Evolutionary conservation across 2,797 vertebrate species (phyloP).

Genomic region (Sebastes oblongus): DNA sequence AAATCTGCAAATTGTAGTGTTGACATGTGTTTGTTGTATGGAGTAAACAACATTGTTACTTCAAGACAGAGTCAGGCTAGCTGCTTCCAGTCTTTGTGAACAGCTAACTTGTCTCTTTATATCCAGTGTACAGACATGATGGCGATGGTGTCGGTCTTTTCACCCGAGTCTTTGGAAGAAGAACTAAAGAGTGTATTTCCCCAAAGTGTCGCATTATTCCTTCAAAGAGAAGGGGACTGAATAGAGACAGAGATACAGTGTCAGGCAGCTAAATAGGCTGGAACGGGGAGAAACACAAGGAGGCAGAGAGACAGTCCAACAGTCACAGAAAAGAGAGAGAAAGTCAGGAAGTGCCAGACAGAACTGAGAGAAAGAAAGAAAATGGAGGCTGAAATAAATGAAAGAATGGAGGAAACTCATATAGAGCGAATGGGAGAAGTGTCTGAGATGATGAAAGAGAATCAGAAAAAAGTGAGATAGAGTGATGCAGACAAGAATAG

Average conservation of each 20-base stretch:
- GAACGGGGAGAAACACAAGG: neutral
- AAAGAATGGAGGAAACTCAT: constrained; percentile 18
- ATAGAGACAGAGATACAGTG: constrained; percentile 3
- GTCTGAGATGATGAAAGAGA: constrained; percentile 40
- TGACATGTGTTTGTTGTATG: neutral
- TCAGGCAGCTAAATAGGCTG: constrained; percentile 10
- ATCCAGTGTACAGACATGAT: neutral
- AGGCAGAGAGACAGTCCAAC: neutral
- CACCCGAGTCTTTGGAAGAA: neutral
- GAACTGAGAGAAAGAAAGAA: neutral
- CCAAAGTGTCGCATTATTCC: neutral
- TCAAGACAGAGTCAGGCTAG: neutral
- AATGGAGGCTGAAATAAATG: constrained; percentile 27
- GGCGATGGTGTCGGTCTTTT: neutral
- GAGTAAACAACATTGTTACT: neutral
- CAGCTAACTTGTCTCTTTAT: neutral
- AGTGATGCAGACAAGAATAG: constrained; percentile 39
- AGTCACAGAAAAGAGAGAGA: neutral
- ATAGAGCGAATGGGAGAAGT: constrained; percentile 11
- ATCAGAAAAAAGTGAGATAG: constrained; percentile 25
- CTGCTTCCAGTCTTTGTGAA: neutral
- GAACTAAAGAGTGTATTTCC: constrained; percentile 1
- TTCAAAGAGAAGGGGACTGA: constrained; percentile 24
- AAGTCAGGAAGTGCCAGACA: constrained; percentile 6
- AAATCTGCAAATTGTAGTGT: neutral